Base-by-base conservation (phyloP, 2,113 vertebrate genomes). In the Caracal caracal region DNA sequence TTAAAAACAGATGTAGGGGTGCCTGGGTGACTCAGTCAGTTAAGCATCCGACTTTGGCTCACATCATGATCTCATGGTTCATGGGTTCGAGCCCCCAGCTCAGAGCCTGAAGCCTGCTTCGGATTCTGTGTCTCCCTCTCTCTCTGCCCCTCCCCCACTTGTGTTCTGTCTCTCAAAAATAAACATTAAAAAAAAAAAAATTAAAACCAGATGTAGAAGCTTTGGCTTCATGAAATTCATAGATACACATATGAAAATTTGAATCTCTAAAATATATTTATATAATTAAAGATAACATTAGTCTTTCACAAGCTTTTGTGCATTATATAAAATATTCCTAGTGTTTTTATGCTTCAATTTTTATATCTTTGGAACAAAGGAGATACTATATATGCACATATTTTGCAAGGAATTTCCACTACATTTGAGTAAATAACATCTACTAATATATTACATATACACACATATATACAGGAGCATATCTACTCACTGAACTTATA, bases 291-390 rank as follows among this genome's bases (percentile, higher is more conserved):
- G 56, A 56, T 6, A 93, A 78, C 80, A 59, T 26, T 13, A 37
- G 37, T 20, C 24, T 85, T 88, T 73, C 35, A 78, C 35, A 84
- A 92, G 35, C 30, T 66, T 81, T 85, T 51, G 70, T 16, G 10
- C 26, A 68, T 78, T 8, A 76, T 56, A 78, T 20, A 13, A 61
- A 93, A 91, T 70, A 95, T 51, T 61, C 68, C 49, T 59, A 22
- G n/a, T 70, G 20, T 24, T 71, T 85, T 79, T 63, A 10, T 10
- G 53, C 5, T 94, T 92, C 68, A 24, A 61, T 24, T 43, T 30
- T 93, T 88, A 12, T 5, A 85, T 35, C 59, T 93, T 66, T 56
- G 24, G 94, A 97, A 96, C 75, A 83, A 83, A 79, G 24, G 47
- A 73, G 17, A 47, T 17, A 86, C 71, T 47, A 61, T 47, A 86